Conservation (phyloP, 2,888 invertebrate genomes). For the Pristionchus mayeri region DNA sequence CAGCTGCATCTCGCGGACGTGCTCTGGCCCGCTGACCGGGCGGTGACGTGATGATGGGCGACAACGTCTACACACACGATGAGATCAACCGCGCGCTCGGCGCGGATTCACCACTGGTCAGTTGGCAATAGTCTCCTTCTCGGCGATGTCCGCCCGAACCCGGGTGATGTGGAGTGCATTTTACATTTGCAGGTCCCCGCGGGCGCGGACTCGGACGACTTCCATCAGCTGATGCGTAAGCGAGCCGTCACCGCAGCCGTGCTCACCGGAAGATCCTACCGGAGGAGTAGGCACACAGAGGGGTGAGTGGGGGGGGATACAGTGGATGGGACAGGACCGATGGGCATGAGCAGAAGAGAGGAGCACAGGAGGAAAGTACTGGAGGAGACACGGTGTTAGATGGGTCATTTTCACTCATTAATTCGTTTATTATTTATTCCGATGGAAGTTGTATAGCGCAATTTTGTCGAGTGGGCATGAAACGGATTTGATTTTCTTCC, state of each 20-base stretch:
- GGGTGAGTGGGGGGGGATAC: too few species aligned
- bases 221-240: slow-evolving; percentile 42
- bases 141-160: too few species aligned
- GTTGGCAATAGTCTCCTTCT: background rate
- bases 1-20: slow-evolving; percentile 31
- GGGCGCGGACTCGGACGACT: background rate
- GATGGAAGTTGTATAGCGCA: too few species aligned
- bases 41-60: background rate
- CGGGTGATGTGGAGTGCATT: background rate
- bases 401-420: too few species aligned
- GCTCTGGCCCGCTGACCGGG: background rate
- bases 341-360: too few species aligned
- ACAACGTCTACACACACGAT: slow-evolving; percentile 32
- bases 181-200: background rate
- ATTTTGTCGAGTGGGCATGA: too few species aligned
- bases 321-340: too few species aligned
- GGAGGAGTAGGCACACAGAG: background rate
- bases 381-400: background rate
- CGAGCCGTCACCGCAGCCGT: slow-evolving; percentile 3
- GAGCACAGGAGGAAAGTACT: too few species aligned
- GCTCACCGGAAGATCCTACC: background rate
- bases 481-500: too few species aligned
- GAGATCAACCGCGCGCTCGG: slow-evolving; percentile 38
- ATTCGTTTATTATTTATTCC: too few species aligned
- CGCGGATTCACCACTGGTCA: background rate